phyloP scores from a whole-genome alignment of 1,140 invertebrate genomes.

The Zaprionus lachaisei region DNA sequence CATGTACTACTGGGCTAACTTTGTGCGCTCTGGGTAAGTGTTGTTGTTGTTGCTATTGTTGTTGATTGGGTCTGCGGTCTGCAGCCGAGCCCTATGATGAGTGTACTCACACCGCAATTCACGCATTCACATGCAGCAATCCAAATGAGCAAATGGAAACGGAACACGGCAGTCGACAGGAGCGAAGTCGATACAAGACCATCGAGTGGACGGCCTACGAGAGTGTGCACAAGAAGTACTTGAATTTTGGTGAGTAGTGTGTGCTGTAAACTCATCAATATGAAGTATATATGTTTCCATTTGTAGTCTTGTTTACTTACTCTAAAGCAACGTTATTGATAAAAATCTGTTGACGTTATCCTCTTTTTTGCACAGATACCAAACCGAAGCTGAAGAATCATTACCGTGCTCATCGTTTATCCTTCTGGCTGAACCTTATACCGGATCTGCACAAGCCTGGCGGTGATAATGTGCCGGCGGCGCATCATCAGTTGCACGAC shows the following conservation, averaged over 20 bases:
- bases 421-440: constrained; percentile 97
- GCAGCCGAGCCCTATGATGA: not conserved
- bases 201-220: constrained; percentile 97
- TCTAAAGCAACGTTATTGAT: no score
- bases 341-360: not conserved
- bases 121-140: constrained; percentile 87
- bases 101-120: constrained; percentile 4
- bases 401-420: constrained; percentile 96
- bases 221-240: constrained; percentile 95
- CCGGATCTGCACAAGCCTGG: constrained; percentile 97
- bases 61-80: constrained; percentile 31
- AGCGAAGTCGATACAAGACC: constrained; percentile 91
- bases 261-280: not conserved
- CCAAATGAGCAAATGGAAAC: constrained; percentile 93
- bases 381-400: constrained; percentile 96
- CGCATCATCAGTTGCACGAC: constrained; percentile 94
- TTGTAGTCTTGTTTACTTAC: no score
- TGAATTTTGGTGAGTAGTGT: constrained; percentile 91
- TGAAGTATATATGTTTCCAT: no score
- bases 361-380: constrained; percentile 87
- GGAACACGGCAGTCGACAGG: constrained; percentile 88
- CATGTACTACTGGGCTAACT: constrained; percentile 98
- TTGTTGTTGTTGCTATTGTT: constrained; percentile 25
- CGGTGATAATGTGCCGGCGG: constrained; percentile 92
- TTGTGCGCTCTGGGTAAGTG: constrained; percentile 96